phyloP scores from a whole-genome alignment of 1,140 invertebrate species.

The Ceratoteleas bidentatus region DNA sequence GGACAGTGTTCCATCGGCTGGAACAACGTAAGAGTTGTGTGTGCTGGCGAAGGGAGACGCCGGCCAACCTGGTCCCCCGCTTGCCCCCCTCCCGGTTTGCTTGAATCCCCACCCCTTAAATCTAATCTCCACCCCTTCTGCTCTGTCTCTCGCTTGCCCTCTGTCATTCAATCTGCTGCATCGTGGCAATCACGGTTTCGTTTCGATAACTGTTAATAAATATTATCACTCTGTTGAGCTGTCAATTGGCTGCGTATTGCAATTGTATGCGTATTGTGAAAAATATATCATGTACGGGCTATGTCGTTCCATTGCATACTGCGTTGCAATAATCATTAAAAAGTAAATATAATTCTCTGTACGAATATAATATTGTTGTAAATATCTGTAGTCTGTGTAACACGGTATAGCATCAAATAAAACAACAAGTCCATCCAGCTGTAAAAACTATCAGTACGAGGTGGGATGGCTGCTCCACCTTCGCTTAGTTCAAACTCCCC shows the following conservation, averaged over 20 bases:
- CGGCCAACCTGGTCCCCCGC: conserved; percentile 45
- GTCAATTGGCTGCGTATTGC: conserved; percentile 81
- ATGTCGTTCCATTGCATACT: conserved; percentile 77
- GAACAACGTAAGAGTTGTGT: conserved; percentile 47
- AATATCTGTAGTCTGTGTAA: conserved; percentile 83
- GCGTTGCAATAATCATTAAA: conserved; percentile 79
- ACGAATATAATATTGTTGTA: conserved; percentile 83
- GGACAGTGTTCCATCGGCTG: conserved; percentile 39
- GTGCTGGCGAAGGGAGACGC: conserved; percentile 24
- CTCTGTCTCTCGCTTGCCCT: conserved; percentile 26
- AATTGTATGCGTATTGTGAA: conserved; percentile 78
- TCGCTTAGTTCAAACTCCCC: conserved; percentile 72
- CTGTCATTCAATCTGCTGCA: conserved; percentile 79
- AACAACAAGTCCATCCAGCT: conserved; percentile 81
- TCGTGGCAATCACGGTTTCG: conserved; percentile 79
- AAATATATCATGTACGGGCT: conserved; percentile 80
- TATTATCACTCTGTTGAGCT: conserved; percentile 81
- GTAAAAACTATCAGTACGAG: conserved; percentile 80
- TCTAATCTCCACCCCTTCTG: conserved; percentile 36
- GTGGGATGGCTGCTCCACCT: conserved; percentile 82
- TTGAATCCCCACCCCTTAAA: too few relatives aligned
- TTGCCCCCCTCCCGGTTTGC: conserved; percentile 27
- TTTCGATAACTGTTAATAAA: conserved; percentile 79
- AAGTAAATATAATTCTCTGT: conserved; percentile 82
- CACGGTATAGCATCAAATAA: conserved; percentile 82